Conservation (phyloP, 2,888 invertebrate species). For the Lamproptera curius region DNA sequence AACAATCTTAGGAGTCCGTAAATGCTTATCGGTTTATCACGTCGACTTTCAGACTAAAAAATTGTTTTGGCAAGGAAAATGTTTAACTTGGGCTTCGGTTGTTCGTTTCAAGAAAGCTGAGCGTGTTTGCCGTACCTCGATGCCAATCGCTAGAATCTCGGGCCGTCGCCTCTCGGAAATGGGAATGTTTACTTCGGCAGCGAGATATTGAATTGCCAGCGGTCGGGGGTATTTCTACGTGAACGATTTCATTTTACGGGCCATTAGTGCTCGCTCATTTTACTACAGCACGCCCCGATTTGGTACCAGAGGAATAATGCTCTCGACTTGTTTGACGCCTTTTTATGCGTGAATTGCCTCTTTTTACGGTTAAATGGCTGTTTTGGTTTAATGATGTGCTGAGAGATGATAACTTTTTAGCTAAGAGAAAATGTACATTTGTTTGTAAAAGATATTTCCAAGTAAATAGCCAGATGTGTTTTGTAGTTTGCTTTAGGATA, state of each 20-base stretch:
- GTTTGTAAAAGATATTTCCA: no score
- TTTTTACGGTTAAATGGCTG: no score
- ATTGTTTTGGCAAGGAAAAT: no score
- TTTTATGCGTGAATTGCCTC: no score
- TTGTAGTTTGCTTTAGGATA: no score
- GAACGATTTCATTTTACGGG: slow-evolving; percentile 47
- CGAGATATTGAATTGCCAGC: slow-evolving; percentile 47
- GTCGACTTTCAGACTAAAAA: neutral
- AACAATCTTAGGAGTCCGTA: neutral
- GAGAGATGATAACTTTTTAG: no score
- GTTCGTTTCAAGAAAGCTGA: no score
- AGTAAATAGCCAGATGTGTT: no score
- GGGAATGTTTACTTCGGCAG: slow-evolving; percentile 43
- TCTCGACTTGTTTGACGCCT: slow-evolving; percentile 17
- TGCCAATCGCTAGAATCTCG: slow-evolving; percentile 13
- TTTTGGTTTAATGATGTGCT: no score
- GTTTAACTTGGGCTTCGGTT: no score
- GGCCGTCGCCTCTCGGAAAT: slow-evolving; percentile 34
- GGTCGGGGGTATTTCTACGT: slow-evolving; percentile 41
- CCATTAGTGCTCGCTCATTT: slow-evolving; percentile 41
- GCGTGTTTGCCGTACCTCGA: no score
- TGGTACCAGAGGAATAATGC: slow-evolving; percentile 25
- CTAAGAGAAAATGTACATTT: no score
- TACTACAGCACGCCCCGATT: slow-evolving; percentile 22
- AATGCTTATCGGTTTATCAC: neutral